Base-by-base conservation (phyloP, 2,113 vertebrate species). In the Ageneiosus marmoratus region DNA sequence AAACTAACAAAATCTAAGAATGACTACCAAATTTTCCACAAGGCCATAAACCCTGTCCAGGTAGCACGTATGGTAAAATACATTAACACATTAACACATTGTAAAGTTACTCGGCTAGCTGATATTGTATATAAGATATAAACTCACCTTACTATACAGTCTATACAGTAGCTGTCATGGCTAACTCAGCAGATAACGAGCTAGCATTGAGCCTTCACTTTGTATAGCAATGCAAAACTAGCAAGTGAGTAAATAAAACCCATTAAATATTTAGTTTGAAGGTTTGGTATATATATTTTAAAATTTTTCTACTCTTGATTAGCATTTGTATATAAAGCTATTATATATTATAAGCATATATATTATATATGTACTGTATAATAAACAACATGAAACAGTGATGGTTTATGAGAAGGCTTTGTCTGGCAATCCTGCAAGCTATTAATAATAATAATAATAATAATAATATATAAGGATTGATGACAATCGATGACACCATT, bases 181-280 rank as follows among this genome's bases (percentile, higher is more conserved):
- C 63, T 37, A 65, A 37, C 15, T 8, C 7, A 9, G 7, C 32
- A 65, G 27, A 29, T 62, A 62, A 29, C 4, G 5, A 20, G 63
- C 16, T 16, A 41, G 34, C 9, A 5, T 8, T 37, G 4, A 22
- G 18, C 34, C 7, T 41, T 41, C 4, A 44, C 20, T 9, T 69
- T 69, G 9, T 22, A 18, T 18, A 32, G 6, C 2, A 16, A 32
- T 7, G 46, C 32, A 65, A 18, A 32, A 3, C 62, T 44, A 48
- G 44, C 10, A 48, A 24, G 65, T 72, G 24, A 48, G 69, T n/a
- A n/a, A n/a, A n/a, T n/a, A n/a, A n/a, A 6, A 46, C 2, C 1
- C 13, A 16, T 72, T 48, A 72, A 72, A 72, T 72, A 72, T 72
- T 72, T 46, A 72, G 11, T 44, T 27, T 46, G 24, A 69, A 22